phyloP scores from a whole-genome alignment of 1,140 invertebrate species.

The Xylocopa sonorina region DNA sequence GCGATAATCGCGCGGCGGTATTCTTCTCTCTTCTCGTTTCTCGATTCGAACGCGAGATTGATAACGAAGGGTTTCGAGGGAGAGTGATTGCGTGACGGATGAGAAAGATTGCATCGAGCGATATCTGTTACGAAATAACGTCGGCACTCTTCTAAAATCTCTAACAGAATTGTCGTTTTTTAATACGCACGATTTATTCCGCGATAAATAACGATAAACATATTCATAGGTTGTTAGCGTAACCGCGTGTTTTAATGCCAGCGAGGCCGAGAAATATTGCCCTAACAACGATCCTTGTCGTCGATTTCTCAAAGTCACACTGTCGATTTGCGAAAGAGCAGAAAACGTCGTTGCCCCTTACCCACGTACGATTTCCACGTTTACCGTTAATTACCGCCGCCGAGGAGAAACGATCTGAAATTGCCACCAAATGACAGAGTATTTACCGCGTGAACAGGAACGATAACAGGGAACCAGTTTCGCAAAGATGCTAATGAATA shows the following conservation, averaged over 20 bases:
- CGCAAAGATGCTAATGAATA: constrained; percentile 23
- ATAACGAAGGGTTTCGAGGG: neutral
- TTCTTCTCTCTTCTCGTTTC: too few relatives aligned
- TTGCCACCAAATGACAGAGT: constrained; percentile 25
- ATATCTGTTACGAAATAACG: too few relatives aligned
- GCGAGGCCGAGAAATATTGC: neutral
- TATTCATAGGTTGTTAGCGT: too few relatives aligned
- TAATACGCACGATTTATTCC: too few relatives aligned
- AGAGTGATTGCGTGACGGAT: too few relatives aligned
- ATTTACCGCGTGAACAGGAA: constrained; percentile 7
- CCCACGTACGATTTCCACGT: neutral
- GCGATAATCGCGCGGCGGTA: constrained; percentile 12
- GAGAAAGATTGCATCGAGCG: too few relatives aligned
- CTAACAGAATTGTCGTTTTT: too few relatives aligned
- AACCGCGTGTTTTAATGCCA: too few relatives aligned
- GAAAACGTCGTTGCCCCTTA: constrained; percentile 8
- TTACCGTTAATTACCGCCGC: constrained; percentile 31
- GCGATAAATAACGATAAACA: neutral
- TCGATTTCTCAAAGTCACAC: neutral
- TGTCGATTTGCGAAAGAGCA: neutral
- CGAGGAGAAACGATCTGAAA: constrained; percentile 19
- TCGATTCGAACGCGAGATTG: neutral
- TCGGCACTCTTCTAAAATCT: too few relatives aligned
- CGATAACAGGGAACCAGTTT: constrained; percentile 40
- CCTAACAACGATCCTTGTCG: neutral